A percentile compares a stretch with the other conserved stretches of the same genome.
These are phyloP conservation scores for Drosophila mayri DNA, from an alignment of 1,140 invertebrate genomes.

Conservation along the genomic window DNA sequence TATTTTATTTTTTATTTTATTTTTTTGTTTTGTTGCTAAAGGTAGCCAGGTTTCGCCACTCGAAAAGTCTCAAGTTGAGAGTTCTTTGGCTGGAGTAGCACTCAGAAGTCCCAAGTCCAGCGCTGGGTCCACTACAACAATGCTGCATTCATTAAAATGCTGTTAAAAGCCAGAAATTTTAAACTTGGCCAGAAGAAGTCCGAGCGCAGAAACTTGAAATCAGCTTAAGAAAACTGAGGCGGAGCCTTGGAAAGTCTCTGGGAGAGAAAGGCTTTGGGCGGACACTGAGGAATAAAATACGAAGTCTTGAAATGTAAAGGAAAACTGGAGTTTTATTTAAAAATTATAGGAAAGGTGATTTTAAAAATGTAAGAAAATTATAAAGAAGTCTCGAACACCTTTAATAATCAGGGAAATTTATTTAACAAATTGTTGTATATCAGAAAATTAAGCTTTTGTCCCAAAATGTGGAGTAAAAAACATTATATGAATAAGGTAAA, in stretches of 20 bases:
- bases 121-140: slow-evolving; percentile 48
- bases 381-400: too few relatives aligned
- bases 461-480: too few relatives aligned
- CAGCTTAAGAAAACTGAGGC: slow-evolving; percentile 72
- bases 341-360: neutral
- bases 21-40: neutral
- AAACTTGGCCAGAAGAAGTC: slow-evolving; percentile 40
- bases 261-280: slow-evolving; percentile 50
- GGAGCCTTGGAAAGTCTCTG: slow-evolving; percentile 25
- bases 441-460: too few relatives aligned
- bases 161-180: slow-evolving; percentile 51
- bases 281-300: slow-evolving; percentile 18
- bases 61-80: slow-evolving; percentile 53
- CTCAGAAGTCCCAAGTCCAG: slow-evolving; percentile 45
- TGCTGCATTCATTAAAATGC: slow-evolving; percentile 69
- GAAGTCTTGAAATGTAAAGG: too few relatives aligned
- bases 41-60: slow-evolving; percentile 13
- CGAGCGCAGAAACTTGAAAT: slow-evolving; percentile 61
- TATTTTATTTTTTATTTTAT: neutral
- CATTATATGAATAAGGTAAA: too few relatives aligned
- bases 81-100: slow-evolving; percentile 38
- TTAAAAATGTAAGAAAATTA: neutral
- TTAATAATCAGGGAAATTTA: too few relatives aligned
- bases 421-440: too few relatives aligned
- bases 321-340: too few relatives aligned